Evolutionary conservation across 2,797 vertebrate genomes (phyloP), one percentile per base, ranked within the genome.

Genomic region (Ctenopoma kingsleyae): DNA sequence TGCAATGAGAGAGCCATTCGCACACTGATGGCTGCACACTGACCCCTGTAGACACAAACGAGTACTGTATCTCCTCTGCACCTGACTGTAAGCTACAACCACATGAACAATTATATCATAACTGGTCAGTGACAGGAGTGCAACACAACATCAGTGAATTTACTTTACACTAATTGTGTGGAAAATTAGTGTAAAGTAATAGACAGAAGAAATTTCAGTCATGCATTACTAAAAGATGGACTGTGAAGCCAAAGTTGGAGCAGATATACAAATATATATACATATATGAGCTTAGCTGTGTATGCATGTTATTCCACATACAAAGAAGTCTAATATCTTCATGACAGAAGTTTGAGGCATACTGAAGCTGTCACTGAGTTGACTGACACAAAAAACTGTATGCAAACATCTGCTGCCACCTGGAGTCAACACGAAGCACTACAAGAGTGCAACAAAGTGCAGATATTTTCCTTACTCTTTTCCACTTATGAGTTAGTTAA

Each of bases 391-490:
- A 36, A 38, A 38, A 38, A 43, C 2, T 9, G 17, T 44, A 50
- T 30, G 3, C 49, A 19, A 59, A 19, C 19, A 66, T 86, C 56
- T 89, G 82, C 74, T 83, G 65, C 74, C 87, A 84, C 52, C 92
- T 83, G 38, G 71, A 79, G 88, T 73, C 13, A 1, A 46, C 1
- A 55, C 0, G 8, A 2, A 10, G 22, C 7, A 70, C 36, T 54
- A 27, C 62, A 52, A 2, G 20, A 54, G 8, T 3, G 22, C n/a
- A 48, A 25, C 6, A 40, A 9, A 22, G n/a, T 4, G 36, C 19
- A 15, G 13, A 56, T 1, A 2, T 30, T 41, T 38, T 57, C 30
- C 11, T 6, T 30, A 6, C 7, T 3, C 12, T 22, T 22, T 11
- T 35, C 36, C 5, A 12, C 16, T 36, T 40, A 13, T 62, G 55